A percentile compares a stretch with the other conserved stretches of the same genome.
Conservation (phyloP, 2,113 vertebrate species). For the Peromyscus leucopus region DNA sequence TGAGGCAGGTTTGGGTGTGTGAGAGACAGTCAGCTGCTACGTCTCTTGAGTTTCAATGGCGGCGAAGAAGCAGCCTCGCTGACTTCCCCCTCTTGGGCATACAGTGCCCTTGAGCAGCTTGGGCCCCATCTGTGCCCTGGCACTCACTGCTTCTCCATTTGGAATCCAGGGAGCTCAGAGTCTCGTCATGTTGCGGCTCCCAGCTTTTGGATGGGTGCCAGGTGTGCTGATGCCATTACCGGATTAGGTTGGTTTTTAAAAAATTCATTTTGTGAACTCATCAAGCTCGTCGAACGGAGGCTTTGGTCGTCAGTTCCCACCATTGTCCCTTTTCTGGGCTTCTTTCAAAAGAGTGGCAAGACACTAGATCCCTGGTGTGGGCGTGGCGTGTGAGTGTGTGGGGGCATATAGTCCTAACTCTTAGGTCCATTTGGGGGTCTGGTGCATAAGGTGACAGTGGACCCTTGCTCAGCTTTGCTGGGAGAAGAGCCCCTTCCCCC, state of each 20-base stretch:
- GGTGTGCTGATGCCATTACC: constrained; percentile 73
- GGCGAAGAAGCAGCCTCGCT: constrained; percentile 55
- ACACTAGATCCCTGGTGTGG: neutral
- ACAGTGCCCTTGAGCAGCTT: constrained; percentile 68
- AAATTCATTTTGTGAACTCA: constrained; percentile 83
- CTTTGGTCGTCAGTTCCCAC: constrained; percentile 68
- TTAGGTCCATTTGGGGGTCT: neutral
- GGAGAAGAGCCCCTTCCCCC: neutral
- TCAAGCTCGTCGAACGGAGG: constrained; percentile 74
- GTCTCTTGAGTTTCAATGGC: constrained; percentile 75
- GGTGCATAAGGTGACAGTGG: neutral
- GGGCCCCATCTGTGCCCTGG: constrained; percentile 72
- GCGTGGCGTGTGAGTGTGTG: no score
- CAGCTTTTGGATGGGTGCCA: constrained; percentile 75
- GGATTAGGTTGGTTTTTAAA: constrained; percentile 80
- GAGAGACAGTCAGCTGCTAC: neutral
- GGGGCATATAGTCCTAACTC: neutral
- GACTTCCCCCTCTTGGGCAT: neutral
- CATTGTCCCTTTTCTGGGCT: constrained; percentile 51
- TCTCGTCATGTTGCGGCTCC: constrained; percentile 69
- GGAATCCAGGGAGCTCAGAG: constrained; percentile 68
- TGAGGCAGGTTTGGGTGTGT: neutral
- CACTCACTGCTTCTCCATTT: constrained; percentile 59
- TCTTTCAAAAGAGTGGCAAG: neutral
- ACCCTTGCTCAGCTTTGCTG: neutral